Evolutionary conservation across 1,140 invertebrate genomes (phyloP).

Genomic region (Macrobrachium rosenbergii): DNA sequence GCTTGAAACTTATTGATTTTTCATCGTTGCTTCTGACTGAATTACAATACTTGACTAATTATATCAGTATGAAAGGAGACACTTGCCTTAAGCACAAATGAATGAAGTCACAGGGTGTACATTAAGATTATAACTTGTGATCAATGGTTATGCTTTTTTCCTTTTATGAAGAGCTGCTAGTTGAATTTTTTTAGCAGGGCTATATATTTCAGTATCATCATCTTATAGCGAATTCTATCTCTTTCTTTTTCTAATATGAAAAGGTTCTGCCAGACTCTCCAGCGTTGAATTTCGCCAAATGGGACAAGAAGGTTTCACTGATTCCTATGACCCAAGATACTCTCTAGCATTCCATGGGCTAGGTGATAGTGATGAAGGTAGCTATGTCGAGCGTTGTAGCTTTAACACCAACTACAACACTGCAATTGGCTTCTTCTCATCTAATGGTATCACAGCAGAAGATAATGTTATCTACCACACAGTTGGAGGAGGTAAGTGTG

Average conservation of each 20-base stretch:
- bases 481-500: conserved; percentile 42
- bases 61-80: too few species aligned
- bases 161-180: too few species aligned
- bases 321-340: conserved; percentile 46
- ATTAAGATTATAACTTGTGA: too few species aligned
- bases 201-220: too few species aligned
- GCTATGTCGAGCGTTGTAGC: conserved; percentile 45
- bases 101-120: too few species aligned
- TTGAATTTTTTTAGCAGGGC: too few species aligned
- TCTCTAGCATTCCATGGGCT: conserved; percentile 40
- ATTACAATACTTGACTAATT: too few species aligned
- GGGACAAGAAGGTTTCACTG: conserved; percentile 56
- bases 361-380: conserved; percentile 7
- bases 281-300: conserved; percentile 48
- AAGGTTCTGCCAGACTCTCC: conserved; percentile 33
- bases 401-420: conserved; percentile 56
- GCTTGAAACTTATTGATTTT: too few species aligned
- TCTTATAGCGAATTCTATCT: too few species aligned
- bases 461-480: conserved; percentile 55
- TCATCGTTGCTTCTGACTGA: too few species aligned
- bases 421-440: conserved; percentile 51
- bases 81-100: too few species aligned
- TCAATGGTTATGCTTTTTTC: too few species aligned
- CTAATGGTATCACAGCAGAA: conserved; percentile 31
- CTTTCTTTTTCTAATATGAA: background rate